These are phyloP conservation scores for Ceyx cyanopectus DNA, from an alignment of 2,113 vertebrate genomes.

Conservation along the genomic window DNA sequence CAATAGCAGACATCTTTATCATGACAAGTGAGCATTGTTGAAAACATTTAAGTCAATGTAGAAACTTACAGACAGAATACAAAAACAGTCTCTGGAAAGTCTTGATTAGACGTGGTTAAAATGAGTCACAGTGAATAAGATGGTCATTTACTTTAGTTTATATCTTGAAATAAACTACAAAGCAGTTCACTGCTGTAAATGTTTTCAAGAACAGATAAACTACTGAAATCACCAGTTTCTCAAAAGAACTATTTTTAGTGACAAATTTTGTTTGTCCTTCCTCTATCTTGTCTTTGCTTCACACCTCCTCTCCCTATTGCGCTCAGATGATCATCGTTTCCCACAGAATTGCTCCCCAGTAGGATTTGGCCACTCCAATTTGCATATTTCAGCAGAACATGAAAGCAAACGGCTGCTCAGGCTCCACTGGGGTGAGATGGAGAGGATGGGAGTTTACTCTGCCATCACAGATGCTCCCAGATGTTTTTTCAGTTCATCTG, in stretches of 20 bases:
- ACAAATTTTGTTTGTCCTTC: neutral
- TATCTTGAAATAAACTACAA: neutral
- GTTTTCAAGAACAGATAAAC: neutral
- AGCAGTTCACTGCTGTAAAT: neutral
- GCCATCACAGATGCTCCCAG: neutral
- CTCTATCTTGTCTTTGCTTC: neutral
- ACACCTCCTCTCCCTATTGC: neutral
- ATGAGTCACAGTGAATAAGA: neutral
- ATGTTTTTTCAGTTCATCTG: neutral
- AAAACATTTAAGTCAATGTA: neutral
- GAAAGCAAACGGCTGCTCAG: neutral
- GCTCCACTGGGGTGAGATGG: neutral
- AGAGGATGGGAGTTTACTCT: neutral
- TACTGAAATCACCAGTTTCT: neutral
- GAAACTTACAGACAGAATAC: neutral
- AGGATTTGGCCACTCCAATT: neutral
- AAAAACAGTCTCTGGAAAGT: neutral
- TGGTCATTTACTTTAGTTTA: neutral
- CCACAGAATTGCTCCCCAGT: neutral
- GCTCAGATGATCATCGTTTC: neutral
- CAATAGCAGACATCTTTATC: neutral
- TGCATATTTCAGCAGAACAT: rapidly evolving
- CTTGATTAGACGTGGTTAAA: neutral
- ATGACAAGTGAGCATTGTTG: neutral
- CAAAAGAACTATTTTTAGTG: neutral